A percentile compares a stretch with the other conserved stretches of the same genome.
Conservation (phyloP, 1,140 invertebrate genomes). For the Dendroctonus ponderosae region DNA sequence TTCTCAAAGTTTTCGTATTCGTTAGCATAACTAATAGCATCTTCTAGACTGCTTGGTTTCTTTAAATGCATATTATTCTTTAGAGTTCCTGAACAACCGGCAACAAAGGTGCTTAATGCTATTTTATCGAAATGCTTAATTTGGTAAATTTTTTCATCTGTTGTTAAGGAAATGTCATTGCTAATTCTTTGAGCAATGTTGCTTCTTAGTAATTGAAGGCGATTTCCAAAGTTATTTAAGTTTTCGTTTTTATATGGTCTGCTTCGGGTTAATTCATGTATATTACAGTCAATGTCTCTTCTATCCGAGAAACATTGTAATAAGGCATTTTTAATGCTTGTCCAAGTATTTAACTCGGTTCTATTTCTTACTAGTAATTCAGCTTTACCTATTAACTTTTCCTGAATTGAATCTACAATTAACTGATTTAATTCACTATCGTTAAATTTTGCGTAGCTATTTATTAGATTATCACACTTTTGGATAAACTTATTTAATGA, state of each 20-base stretch:
- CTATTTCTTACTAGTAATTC: neutral
- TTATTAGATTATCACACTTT: no score
- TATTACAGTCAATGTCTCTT: neutral
- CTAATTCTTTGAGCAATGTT: constrained; percentile 2
- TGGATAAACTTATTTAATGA: no score
- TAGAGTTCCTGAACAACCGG: no score
- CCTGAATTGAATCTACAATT: neutral
- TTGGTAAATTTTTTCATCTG: neutral
- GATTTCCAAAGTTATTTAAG: neutral
- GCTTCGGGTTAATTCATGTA: neutral
- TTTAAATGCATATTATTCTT: no score
- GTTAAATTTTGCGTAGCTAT: no score
- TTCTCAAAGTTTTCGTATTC: no score
- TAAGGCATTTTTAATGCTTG: neutral
- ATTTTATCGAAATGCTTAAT: no score
- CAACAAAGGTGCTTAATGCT: no score
- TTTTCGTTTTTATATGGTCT: neutral
- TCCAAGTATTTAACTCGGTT: neutral
- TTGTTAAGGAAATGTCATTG: neutral
- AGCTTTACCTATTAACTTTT: constrained; percentile 1
- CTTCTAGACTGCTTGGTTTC: no score
- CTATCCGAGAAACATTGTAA: neutral
- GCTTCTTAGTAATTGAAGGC: neutral
- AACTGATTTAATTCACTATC: no score
- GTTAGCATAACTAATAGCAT: no score